Evolutionary conservation across 2,888 invertebrate species (phyloP), one percentile per base, ranked within the genome.

Genomic region (Pyrochroa serraticornis): DNA sequence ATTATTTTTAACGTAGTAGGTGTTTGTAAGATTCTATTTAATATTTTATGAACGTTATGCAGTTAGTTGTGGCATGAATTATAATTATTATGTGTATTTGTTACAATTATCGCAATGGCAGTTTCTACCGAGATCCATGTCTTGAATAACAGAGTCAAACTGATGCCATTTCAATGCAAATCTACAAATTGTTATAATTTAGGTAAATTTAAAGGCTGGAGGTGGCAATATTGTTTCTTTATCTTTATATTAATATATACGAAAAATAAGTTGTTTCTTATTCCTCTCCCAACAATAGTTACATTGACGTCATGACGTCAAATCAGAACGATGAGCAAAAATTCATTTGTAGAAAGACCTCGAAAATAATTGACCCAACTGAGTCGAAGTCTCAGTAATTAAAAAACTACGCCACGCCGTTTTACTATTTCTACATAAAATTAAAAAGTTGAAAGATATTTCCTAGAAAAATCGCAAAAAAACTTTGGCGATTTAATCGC

Each of bases 201-300:
- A 56, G 39, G 38, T 63, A 60, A 58, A 58, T 63, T 50, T 56
- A 71, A 75, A 74, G 77, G 77, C 77, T 77, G 78, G 78, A 74
- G 74, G 76, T 75, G 75, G 78, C 77, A 77, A 78, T 77, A 77
- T 71, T 70, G 60, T 67, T 68, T 69, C 61, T 64, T 61, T 60
- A 39, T 59, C 35, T 38, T 53, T 37, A 45, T 62, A 60, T 55
- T 46, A 60, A 62, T 54, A 59, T 50, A 55, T 44, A 46, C 36
- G 36, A 39, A 43, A 43, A 22, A 43, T 30, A 22, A 3, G 7
- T 43, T 14, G 30, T 3, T 22, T 43, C 31, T 43, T 43, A 43
- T 43, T 22, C 14, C n/a, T n/a, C n/a, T n/a, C n/a, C 30, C 13
- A 22, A 6, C 2, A n/a, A 35, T 35, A 22, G 5, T 5, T 22